A percentile compares a stretch with the other conserved stretches of the same genome.
These are phyloP conservation scores for Meteorus sp. DNA, from an alignment of 1,140 invertebrate genomes.

Conservation along the genomic window DNA sequence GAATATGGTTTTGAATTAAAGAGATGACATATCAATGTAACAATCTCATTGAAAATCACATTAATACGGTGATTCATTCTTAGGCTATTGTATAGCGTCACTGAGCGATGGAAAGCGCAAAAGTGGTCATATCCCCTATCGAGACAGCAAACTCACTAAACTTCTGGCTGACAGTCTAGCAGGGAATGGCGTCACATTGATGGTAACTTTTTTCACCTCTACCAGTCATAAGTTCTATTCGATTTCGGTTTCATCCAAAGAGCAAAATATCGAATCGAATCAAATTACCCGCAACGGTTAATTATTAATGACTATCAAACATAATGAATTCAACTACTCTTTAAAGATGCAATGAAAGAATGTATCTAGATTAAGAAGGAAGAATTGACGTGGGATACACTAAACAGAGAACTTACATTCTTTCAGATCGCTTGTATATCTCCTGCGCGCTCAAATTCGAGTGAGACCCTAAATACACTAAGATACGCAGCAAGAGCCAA, in stretches of 20 bases:
- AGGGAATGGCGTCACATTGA: conserved; percentile 90
- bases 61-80: conserved; percentile 27
- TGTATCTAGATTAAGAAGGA: too few species aligned
- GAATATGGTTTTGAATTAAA: conserved; percentile 37
- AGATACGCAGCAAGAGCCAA: conserved; percentile 86
- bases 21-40: conserved; percentile 1
- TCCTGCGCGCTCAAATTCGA: conserved; percentile 80
- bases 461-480: conserved; percentile 90
- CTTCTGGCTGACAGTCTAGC: conserved; percentile 91
- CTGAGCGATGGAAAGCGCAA: conserved; percentile 83
- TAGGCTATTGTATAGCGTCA: conserved; percentile 92
- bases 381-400: too few species aligned
- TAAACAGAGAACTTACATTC: conserved; percentile 17
- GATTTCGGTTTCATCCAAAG: too few species aligned
- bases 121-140: conserved; percentile 85
- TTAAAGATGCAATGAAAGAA: too few species aligned
- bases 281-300: too few species aligned
- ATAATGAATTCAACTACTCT: too few species aligned
- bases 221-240: background rate
- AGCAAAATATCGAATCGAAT: too few species aligned
- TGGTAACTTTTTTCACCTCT: conserved; percentile 64
- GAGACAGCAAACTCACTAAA: conserved; percentile 93
- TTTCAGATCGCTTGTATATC: conserved; percentile 90
- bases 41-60: background rate
- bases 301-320: too few species aligned